These are phyloP conservation scores for Heliconius sara DNA, from an alignment of 2,888 invertebrate genomes.

Conservation along the genomic window DNA sequence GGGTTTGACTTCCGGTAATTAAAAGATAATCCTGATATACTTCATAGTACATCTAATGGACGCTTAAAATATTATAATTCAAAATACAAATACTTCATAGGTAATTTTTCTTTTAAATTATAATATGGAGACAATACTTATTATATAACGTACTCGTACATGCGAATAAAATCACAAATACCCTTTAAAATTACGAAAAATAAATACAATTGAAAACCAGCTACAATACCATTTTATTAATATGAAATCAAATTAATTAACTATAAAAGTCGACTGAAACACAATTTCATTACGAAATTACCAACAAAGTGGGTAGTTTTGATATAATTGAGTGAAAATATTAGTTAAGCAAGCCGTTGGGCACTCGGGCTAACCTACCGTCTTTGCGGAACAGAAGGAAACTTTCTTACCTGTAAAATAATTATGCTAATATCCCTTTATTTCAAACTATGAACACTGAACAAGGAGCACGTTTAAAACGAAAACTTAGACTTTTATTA, in stretches of 20 bases:
- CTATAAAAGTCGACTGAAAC: not conserved
- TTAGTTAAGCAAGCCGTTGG: conserved; percentile 25
- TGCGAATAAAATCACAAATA: no score
- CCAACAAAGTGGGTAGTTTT: not conserved
- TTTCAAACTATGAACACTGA: conserved; percentile 8
- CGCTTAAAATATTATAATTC: no score
- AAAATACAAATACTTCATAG: no score
- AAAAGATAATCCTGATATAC: no score
- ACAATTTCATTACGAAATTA: not conserved
- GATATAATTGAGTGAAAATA: conserved; percentile 36
- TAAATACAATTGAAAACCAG: no score
- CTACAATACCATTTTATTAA: not conserved
- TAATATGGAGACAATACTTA: no score
- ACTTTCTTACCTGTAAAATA: conserved; percentile 36
- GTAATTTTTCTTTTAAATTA: no score
- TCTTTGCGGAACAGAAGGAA: conserved; percentile 11
- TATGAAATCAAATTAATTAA: not conserved
- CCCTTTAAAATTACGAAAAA: no score
- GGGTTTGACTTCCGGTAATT: no score
- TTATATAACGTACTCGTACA: no score
- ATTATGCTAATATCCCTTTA: conserved; percentile 35
- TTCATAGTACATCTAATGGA: no score
- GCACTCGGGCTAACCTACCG: not conserved
- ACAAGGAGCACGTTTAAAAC: conserved; percentile 6
- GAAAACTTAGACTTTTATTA: conserved; percentile 12